phyloP scores from a whole-genome alignment of 2,888 invertebrate genomes.

The Papilio demoleus region DNA sequence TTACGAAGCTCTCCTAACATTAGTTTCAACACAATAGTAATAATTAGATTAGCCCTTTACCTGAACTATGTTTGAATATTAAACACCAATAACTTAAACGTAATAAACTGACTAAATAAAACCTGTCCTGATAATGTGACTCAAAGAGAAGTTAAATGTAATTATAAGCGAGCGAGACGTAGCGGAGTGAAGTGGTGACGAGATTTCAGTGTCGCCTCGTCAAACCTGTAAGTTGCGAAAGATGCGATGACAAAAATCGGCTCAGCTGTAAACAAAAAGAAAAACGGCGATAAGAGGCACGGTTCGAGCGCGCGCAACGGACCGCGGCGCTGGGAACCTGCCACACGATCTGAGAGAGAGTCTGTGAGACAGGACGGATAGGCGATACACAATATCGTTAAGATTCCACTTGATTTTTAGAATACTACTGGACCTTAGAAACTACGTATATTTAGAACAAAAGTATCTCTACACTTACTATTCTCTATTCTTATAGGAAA shows the following conservation, averaged over 20 bases:
- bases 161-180: too few relatives aligned
- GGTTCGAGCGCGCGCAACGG: constrained; percentile 16
- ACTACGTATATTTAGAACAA: neutral
- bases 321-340: constrained; percentile 24
- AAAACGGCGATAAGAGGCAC: constrained; percentile 8
- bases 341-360: neutral
- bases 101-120: neutral
- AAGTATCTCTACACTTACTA: too few relatives aligned
- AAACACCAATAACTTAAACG: neutral
- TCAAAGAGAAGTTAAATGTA: too few relatives aligned
- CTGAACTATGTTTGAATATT: neutral
- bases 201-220: neutral
- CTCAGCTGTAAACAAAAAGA: constrained; percentile 15
- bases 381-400: neutral
- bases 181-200: neutral
- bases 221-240: constrained; percentile 23
- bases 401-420: neutral
- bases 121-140: constrained; percentile 11
- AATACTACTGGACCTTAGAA: neutral
- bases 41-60: neutral
- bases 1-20: neutral
- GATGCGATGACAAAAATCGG: neutral
- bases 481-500: too few relatives aligned
- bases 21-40: neutral
- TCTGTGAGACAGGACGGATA: neutral